Percentiles rank a stretch among this genome's conserved stretches.
Evolutionary conservation across 2,888 invertebrate genomes (phyloP).

Genomic region (Troglohyphantes excavatus): DNA sequence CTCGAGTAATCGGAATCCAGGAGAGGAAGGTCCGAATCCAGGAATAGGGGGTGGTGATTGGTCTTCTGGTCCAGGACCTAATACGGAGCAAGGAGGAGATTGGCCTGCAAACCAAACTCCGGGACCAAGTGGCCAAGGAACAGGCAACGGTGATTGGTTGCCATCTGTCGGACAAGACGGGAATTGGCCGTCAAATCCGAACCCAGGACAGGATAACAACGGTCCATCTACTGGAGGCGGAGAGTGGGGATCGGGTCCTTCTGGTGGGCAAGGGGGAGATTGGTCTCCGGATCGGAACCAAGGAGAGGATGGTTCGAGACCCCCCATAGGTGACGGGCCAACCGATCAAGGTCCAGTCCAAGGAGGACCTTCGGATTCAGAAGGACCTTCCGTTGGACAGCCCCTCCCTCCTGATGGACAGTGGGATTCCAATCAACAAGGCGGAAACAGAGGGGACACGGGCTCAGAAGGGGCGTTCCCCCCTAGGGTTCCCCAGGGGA

Average conservation of each 20-base stretch:
- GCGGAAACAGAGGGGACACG: neutral
- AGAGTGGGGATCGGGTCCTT: neutral
- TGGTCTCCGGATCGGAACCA: neutral
- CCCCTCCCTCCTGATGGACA: neutral
- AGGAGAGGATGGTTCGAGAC: neutral
- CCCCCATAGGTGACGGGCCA: neutral
- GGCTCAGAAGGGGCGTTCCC: constrained; percentile 2
- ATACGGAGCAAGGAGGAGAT: neutral
- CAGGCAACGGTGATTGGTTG: too few relatives aligned
- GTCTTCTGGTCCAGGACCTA: neutral
- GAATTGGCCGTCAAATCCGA: too few relatives aligned
- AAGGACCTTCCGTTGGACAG: neutral
- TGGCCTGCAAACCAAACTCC: constrained; percentile 7
- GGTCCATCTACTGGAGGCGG: neutral
- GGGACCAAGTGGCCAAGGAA: too few relatives aligned
- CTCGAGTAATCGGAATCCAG: neutral
- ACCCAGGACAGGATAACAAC: too few relatives aligned
- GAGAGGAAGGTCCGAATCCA: neutral
- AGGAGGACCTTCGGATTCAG: neutral
- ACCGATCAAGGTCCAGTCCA: neutral
- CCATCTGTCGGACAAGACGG: too few relatives aligned
- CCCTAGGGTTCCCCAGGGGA: constrained; percentile 48
- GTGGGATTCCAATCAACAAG: neutral
- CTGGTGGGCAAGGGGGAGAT: neutral
- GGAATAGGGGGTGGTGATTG: neutral